Evolutionary conservation across 2,888 invertebrate genomes (phyloP).

Genomic region (Eupithecia centaureata): DNA sequence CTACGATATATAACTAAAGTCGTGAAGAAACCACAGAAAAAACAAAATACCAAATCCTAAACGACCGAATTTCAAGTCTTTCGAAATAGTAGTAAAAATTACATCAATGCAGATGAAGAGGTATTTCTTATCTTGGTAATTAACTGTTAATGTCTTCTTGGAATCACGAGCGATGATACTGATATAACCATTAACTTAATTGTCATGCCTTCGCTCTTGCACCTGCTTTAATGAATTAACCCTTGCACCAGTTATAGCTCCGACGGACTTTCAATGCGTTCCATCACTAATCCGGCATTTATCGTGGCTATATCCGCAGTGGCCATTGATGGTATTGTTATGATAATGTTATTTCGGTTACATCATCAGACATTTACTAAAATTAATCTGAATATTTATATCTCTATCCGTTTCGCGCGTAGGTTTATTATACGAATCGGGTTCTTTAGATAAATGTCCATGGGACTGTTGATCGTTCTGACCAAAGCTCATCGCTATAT

Average conservation of each 20-base stretch:
- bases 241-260: constrained; percentile 29
- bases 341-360: constrained; percentile 12
- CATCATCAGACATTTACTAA: constrained; percentile 6
- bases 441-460: neutral
- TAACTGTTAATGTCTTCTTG: neutral
- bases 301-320: constrained; percentile 1
- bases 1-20: neutral
- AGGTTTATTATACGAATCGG: neutral
- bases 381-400: neutral
- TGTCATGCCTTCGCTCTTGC: constrained; percentile 17
- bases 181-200: constrained; percentile 14
- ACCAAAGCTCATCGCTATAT: neutral
- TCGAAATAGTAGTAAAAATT: neutral
- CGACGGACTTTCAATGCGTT: neutral
- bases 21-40: neutral
- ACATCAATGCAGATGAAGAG: neutral
- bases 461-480: neutral
- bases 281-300: constrained; percentile 25
- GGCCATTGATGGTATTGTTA: constrained; percentile 14
- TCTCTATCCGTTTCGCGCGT: constrained; percentile 8
- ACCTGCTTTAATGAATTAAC: constrained; percentile 34
- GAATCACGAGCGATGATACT: constrained; percentile 13
- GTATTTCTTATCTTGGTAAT: constrained; percentile 1
- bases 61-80: neutral
- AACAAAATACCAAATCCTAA: neutral